phyloP scores from a whole-genome alignment of 2,888 invertebrate species.

The Himalopsyche anomala region DNA sequence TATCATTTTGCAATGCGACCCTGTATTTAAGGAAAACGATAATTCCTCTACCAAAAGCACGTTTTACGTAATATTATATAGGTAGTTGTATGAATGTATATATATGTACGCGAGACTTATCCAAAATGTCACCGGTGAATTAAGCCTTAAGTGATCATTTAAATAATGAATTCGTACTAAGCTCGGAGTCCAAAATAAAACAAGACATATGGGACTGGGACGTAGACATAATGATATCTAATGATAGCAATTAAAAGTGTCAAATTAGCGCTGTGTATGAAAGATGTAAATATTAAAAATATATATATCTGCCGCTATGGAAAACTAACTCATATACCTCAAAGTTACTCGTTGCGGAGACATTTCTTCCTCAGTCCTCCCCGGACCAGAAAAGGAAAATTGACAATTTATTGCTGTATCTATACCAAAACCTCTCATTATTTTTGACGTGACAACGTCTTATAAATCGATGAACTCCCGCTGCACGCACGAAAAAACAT shows the following conservation, averaged over 20 bases:
- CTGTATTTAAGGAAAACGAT: neutral
- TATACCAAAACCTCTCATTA: too few species aligned
- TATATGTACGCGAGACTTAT: neutral
- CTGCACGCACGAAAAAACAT: too few species aligned
- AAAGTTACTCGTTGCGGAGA: too few species aligned
- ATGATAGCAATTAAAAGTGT: neutral
- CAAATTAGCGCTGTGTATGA: too few species aligned
- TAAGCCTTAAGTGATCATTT: slow-evolving; percentile 21
- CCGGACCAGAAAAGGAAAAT: too few species aligned
- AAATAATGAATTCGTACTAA: neutral
- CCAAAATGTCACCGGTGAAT: slow-evolving; percentile 21
- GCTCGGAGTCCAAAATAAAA: neutral
- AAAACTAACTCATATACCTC: too few species aligned
- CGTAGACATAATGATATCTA: neutral
- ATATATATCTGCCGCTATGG: too few species aligned
- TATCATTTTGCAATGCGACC: neutral
- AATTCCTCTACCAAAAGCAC: neutral
- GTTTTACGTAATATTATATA: neutral
- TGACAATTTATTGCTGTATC: too few species aligned
- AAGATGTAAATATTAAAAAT: too few species aligned
- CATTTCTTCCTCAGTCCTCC: too few species aligned
- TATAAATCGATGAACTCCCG: too few species aligned
- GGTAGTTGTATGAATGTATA: neutral
- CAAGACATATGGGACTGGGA: neutral
- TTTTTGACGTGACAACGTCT: too few species aligned